A percentile compares a stretch with the other conserved stretches of the same genome.
Evolutionary conservation across 2,113 vertebrate species (phyloP).

Genomic region (Sebastes schlegelii): DNA sequence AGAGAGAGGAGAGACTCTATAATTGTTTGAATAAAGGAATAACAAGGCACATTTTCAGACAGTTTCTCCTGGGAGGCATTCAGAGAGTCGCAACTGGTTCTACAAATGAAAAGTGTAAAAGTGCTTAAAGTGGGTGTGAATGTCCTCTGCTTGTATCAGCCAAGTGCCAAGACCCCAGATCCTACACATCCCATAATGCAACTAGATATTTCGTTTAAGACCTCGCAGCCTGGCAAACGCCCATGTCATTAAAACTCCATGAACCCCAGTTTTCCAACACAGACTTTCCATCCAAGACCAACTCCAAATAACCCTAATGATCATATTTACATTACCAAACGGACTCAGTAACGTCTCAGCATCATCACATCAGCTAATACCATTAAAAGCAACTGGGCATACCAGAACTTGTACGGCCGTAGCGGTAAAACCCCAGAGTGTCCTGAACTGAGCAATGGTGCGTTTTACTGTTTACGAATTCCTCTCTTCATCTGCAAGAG

Average conservation of each 20-base stretch:
- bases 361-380: neutral
- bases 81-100: too few relatives aligned
- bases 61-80: too few relatives aligned
- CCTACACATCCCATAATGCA: conserved; percentile 18
- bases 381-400: neutral
- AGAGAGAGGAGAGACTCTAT: too few relatives aligned
- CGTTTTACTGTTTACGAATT: neutral
- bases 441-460: neutral
- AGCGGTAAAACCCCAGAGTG: neutral
- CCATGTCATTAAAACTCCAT: neutral
- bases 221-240: neutral
- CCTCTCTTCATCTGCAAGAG: neutral
- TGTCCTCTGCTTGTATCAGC: neutral
- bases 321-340: neutral
- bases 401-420: neutral
- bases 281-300: conserved; percentile 4
- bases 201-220: neutral
- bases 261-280: conserved; percentile 1
- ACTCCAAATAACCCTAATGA: neutral
- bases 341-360: neutral
- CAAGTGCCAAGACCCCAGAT: neutral
- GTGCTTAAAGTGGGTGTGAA: neutral
- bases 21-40: too few relatives aligned
- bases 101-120: too few relatives aligned
- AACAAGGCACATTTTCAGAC: too few relatives aligned